Conservation (phyloP, 2,113 vertebrate species). For the Platichthys flesus region DNA sequence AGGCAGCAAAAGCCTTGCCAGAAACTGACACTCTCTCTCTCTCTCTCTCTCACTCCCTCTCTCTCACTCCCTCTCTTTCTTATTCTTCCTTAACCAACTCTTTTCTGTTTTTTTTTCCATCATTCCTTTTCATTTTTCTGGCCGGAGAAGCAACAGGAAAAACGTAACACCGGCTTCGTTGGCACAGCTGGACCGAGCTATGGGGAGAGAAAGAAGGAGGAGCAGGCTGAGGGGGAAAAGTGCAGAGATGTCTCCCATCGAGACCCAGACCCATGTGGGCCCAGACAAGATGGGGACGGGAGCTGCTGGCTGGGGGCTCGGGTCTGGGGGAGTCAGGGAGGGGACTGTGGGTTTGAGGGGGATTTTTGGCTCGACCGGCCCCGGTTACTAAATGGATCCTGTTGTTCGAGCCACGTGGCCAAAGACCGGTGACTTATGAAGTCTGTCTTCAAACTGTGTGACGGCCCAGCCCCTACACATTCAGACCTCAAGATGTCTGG, state of each 20-base stretch:
- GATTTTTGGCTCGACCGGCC: slow-evolving; percentile 21
- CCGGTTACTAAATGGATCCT: slow-evolving; percentile 45
- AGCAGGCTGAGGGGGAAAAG: slow-evolving; percentile 44
- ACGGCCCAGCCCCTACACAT: slow-evolving; percentile 39
- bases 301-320: slow-evolving; percentile 6
- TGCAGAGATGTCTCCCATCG: slow-evolving; percentile 57
- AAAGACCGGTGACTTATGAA: slow-evolving; percentile 60
- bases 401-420: slow-evolving; percentile 40
- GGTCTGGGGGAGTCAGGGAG: slow-evolving; percentile 26
- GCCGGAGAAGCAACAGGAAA: slow-evolving; percentile 66
- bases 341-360: slow-evolving; percentile 48
- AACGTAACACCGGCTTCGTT: slow-evolving; percentile 56
- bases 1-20: slow-evolving; percentile 76
- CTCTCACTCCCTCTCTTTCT: slow-evolving; percentile 33
- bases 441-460: slow-evolving; percentile 54
- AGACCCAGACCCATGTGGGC: slow-evolving; percentile 44
- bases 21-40: slow-evolving; percentile 64
- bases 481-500: slow-evolving; percentile 60
- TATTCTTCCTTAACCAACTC: slow-evolving; percentile 51
- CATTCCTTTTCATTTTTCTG: slow-evolving; percentile 60
- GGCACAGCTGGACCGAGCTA: slow-evolving; percentile 63
- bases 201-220: slow-evolving; percentile 28
- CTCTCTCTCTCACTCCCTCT: slow-evolving; percentile 47
- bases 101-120: slow-evolving; percentile 56
- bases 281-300: slow-evolving; percentile 59